Evolutionary conservation across 2,113 vertebrate species (phyloP).

Genomic region (Nibea albiflora): DNA sequence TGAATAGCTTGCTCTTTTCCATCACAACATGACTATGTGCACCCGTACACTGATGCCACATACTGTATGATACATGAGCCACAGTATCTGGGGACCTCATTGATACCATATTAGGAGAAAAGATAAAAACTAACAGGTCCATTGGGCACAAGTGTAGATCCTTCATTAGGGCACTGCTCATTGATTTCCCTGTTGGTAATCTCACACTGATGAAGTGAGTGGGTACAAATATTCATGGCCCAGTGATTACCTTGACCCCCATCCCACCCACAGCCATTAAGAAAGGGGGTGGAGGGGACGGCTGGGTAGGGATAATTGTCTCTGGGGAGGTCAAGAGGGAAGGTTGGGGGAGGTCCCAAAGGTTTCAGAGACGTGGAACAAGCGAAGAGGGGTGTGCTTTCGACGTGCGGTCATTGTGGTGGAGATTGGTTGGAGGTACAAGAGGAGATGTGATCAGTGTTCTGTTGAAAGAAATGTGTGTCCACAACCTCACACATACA

Average conservation of each 20-base stretch:
- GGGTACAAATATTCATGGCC: constrained; percentile 81
- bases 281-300: constrained; percentile 54
- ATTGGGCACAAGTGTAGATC: constrained; percentile 77
- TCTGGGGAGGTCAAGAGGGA: constrained; percentile 76
- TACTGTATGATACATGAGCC: constrained; percentile 66
- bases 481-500: constrained; percentile 8
- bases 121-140: constrained; percentile 75
- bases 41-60: constrained; percentile 14
- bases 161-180: constrained; percentile 79
- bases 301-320: constrained; percentile 79
- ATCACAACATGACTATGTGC: constrained; percentile 26
- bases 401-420: constrained; percentile 30
- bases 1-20: constrained; percentile 3
- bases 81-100: constrained; percentile 62
- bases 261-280: constrained; percentile 78
- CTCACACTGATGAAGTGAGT: constrained; percentile 83
- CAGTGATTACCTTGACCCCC: constrained; percentile 79
- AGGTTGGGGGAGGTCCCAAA: constrained; percentile 48
- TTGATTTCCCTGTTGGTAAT: constrained; percentile 84
- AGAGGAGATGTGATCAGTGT: constrained; percentile 38
- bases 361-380: constrained; percentile 18
- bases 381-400: constrained; percentile 30
- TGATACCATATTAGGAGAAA: constrained; percentile 75
- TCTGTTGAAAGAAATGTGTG: constrained; percentile 31
- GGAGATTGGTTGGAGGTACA: constrained; percentile 23